Evolutionary conservation across 2,113 vertebrate species (phyloP).

Genomic region (Elachura formosa): DNA sequence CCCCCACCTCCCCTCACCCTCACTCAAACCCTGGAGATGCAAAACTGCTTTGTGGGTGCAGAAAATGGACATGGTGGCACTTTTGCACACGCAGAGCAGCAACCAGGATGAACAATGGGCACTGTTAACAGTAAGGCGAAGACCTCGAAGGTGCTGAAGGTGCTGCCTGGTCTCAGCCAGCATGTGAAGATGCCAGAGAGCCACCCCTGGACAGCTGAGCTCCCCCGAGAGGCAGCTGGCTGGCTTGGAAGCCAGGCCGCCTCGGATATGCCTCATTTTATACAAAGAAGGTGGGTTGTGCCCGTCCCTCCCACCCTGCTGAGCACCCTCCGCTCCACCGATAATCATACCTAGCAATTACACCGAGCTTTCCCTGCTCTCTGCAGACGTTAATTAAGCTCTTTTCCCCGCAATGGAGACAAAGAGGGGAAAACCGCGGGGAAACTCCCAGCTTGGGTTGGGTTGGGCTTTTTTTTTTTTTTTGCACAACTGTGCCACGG

Average conservation of each 20-base stretch:
- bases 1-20: background rate
- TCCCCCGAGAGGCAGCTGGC: background rate
- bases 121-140: accelerated
- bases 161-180: background rate
- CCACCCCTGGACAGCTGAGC: background rate
- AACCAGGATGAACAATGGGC: accelerated
- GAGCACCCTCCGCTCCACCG: constrained; percentile 14
- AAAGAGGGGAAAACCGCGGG: constrained; percentile 16
- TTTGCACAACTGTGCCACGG: background rate
- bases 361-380: constrained; percentile 24
- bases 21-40: accelerated
- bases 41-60: background rate
- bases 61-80: accelerated
- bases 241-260: background rate
- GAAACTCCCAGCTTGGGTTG: background rate
- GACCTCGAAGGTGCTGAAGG: background rate
- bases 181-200: background rate
- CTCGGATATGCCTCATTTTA: background rate
- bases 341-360: constrained; percentile 46
- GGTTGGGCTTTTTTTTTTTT: background rate
- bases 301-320: constrained; percentile 34
- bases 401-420: background rate
- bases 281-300: constrained; percentile 46
- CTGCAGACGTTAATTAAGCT: constrained; percentile 36
- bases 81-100: accelerated